Evolutionary conservation across 2,797 vertebrate genomes (phyloP).

Genomic region (Anabacerthia variegaticeps): DNA sequence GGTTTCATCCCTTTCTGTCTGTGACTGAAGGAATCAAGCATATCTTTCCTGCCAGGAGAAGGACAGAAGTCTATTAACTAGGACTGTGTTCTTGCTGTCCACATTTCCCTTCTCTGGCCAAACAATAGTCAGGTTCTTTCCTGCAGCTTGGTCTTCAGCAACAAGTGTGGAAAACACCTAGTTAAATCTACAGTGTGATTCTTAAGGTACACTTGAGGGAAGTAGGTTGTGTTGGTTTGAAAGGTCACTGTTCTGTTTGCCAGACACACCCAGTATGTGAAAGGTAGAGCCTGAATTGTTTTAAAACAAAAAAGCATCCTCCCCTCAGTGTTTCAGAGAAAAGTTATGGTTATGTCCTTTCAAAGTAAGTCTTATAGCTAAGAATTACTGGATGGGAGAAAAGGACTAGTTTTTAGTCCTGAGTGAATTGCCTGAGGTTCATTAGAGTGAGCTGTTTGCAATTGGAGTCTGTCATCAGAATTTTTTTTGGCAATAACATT

Average conservation of each 20-base stretch:
- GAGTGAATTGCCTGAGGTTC: neutral
- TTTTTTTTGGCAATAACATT: neutral
- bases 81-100: neutral
- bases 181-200: neutral
- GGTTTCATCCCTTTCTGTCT: neutral
- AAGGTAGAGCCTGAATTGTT: neutral
- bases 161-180: neutral
- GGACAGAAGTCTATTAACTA: neutral
- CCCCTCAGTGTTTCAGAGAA: rapidly evolving
- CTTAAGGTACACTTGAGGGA: neutral
- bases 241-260: neutral
- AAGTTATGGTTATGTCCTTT: neutral
- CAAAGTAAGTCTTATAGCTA: neutral
- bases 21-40: neutral
- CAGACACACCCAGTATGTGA: neutral
- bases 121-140: neutral
- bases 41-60: neutral
- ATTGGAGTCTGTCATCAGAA: neutral
- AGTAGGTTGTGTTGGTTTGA: neutral
- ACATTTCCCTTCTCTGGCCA: neutral
- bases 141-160: neutral
- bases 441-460: neutral
- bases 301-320: neutral
- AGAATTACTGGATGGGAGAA: neutral
- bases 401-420: neutral